Evolutionary conservation across 2,888 invertebrate genomes (phyloP), one percentile per base, ranked within the genome.

Genomic region (Masnerella sp.): DNA sequence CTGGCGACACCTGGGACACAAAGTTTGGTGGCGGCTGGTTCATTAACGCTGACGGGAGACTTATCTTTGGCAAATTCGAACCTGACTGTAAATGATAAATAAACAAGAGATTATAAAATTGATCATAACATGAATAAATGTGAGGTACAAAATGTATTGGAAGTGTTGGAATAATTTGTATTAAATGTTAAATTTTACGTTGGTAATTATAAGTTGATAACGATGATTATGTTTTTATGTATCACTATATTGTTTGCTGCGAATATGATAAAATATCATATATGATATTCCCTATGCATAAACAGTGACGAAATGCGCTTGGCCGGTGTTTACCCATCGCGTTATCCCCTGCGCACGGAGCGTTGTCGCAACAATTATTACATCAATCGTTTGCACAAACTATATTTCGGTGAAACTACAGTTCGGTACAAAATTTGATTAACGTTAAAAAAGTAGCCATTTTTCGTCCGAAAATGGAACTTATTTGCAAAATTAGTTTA

Each of bases 1-100:
- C 90, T 1, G 90, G 89, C 0, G 89, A 89, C 12, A 87, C 84
- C 75, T 87, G 86, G 78, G 88, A 86, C 7, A 84, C 86, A 61
- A 86, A 87, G 68, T 84, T 87, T 9, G 84, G 83, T 7, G 85
- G 84, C 54, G 86, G 86, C 68, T 88, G 88, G 78, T 82, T 88
- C 84, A 89, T 86, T 79, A 89, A 77, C 51, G 87, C 87, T 22
- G 88, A 88, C 42, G 88, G 87, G 49, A 89, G 83, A 77, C 84
- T 87, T 77, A 89, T 77, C 79, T 89, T 88, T 74, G 88, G 84
- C 83, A 88, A 82, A 83, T 82, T 86, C 74, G 88, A 86, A 68
- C 87, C 87, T 76, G 87, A 87, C 87, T 88, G 82, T n/a, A 81
- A 83, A 28, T 30, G 22, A 40, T 14, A 20, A 47, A 47, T 9